Conservation (phyloP, 2,797 vertebrate genomes). For the Rhadinocentrus ornatus region DNA sequence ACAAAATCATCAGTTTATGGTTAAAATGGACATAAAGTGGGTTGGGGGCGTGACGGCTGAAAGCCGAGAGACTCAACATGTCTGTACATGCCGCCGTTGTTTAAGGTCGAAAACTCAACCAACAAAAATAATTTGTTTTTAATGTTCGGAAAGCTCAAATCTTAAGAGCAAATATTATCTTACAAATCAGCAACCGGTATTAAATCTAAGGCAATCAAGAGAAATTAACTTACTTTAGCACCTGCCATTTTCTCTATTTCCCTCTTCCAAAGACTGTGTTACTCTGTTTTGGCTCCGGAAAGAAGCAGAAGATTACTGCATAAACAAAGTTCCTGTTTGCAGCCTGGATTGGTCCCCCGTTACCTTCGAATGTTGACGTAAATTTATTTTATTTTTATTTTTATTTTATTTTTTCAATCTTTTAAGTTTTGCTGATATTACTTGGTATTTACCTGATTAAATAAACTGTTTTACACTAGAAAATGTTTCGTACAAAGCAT, state of each 20-base stretch:
- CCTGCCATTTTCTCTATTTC: constrained; percentile 73
- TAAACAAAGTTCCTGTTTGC: constrained; percentile 14
- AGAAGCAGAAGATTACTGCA: constrained; percentile 35
- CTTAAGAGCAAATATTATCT: rapidly evolving
- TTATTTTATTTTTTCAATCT: no score
- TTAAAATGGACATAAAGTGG: neutral
- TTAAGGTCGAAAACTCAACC: neutral
- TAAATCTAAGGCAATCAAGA: rapidly evolving
- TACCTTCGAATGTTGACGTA: neutral
- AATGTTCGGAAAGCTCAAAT: neutral
- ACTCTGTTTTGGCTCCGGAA: constrained; percentile 77
- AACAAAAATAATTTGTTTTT: neutral
- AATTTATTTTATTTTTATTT: no score
- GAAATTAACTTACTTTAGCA: constrained; percentile 67
- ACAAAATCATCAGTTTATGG: neutral
- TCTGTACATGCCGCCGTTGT: constrained; percentile 27
- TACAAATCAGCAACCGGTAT: rapidly evolving
- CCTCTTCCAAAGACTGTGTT: constrained; percentile 5
- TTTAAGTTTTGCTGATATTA: no score
- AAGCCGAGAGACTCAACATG: constrained; percentile 35
- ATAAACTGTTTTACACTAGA: rapidly evolving
- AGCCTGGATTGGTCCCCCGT: neutral
- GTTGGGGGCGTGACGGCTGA: neutral
- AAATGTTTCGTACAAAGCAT: neutral
- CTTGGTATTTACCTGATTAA: neutral